Evolutionary conservation across 2,797 vertebrate species (phyloP).

Genomic region (Notoglanidium macrostoma): DNA sequence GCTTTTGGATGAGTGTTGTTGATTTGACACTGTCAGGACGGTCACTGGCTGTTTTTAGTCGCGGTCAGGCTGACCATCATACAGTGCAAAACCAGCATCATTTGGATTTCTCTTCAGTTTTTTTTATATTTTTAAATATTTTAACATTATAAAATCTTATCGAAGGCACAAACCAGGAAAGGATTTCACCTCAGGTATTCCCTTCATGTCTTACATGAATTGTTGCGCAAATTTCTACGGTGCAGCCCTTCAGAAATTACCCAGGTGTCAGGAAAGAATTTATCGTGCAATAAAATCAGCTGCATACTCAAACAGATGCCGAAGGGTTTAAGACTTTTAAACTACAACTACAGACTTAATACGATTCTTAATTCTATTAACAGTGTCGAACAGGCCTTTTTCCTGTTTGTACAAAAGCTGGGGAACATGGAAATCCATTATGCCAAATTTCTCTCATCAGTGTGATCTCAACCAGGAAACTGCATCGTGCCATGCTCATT

Average conservation of each 20-base stretch:
- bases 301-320: too few species aligned
- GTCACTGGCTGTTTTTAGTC: too few species aligned
- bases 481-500: constrained; percentile 3
- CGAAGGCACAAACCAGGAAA: neutral
- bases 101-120: too few species aligned
- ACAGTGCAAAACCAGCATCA: too few species aligned
- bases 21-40: too few species aligned
- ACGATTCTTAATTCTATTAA: neutral
- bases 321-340: neutral
- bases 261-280: neutral
- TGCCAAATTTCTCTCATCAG: constrained; percentile 23
- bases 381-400: neutral
- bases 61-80: too few species aligned
- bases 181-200: neutral
- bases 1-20: too few species aligned
- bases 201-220: neutral
- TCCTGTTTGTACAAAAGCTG: neutral
- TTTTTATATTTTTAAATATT: too few species aligned
- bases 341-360: neutral
- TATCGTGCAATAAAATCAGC: neutral
- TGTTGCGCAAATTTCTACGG: neutral
- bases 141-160: neutral
- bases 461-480: neutral
- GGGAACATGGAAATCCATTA: neutral
- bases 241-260: neutral